phyloP scores from a whole-genome alignment of 2,888 invertebrate species.

The Cheilosia scutellata region DNA sequence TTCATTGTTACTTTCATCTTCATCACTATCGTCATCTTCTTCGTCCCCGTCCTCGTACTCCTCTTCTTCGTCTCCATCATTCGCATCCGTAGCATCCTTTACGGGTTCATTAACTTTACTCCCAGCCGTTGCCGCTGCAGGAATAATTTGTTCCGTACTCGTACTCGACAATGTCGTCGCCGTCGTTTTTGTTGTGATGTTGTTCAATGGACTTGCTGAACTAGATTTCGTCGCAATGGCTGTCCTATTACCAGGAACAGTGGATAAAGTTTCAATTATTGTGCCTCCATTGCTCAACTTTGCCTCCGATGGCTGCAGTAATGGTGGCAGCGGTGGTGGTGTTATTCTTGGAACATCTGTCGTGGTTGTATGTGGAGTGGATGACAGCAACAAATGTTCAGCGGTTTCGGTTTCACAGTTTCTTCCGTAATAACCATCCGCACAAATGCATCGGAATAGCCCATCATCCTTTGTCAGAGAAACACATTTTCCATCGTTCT shows the following conservation, averaged over 20 bases:
- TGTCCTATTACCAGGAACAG: slow-evolving; percentile 18
- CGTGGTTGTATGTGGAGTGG: slow-evolving; percentile 77
- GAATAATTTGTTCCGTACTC: slow-evolving; percentile 28
- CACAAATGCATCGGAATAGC: slow-evolving; percentile 90
- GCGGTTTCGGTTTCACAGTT: slow-evolving; percentile 88
- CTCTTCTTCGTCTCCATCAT: slow-evolving; percentile 16
- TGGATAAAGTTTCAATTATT: slow-evolving; percentile 51
- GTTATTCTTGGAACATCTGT: slow-evolving; percentile 81
- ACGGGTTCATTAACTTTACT: slow-evolving; percentile 58
- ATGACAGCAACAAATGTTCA: slow-evolving; percentile 79
- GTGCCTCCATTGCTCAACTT: background rate
- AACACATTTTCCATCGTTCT: slow-evolving; percentile 92
- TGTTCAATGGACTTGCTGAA: slow-evolving; percentile 51
- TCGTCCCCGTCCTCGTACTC: slow-evolving; percentile 22
- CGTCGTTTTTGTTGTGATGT: slow-evolving; percentile 18
- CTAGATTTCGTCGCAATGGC: slow-evolving; percentile 23
- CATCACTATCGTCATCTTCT: slow-evolving; percentile 43
- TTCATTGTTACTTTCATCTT: slow-evolving; percentile 59
- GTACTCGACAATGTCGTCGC: background rate
- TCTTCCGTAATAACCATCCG: slow-evolving; percentile 90
- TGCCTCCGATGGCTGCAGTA: background rate
- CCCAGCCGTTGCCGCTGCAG: slow-evolving; percentile 38
- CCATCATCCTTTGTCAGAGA: slow-evolving; percentile 92
- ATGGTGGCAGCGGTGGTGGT: slow-evolving; percentile 78
- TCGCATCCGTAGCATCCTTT: slow-evolving; percentile 40